A percentile compares a stretch with the other conserved stretches of the same genome.
These are phyloP conservation scores for Patella depressa DNA, from an alignment of 2,888 invertebrate genomes.

Conservation along the genomic window DNA sequence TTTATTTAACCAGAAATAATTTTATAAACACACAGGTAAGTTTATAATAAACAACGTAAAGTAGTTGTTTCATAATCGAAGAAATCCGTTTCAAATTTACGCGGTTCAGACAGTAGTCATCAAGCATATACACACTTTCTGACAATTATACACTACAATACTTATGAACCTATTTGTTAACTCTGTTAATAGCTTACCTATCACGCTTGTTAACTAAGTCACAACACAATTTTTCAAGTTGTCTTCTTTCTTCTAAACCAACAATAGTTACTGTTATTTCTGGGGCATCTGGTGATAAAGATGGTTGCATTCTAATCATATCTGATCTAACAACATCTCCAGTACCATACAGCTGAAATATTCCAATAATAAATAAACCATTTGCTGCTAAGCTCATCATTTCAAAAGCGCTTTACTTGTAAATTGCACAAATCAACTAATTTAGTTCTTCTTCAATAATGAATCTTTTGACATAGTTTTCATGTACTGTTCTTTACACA, in stretches of 20 bases:
- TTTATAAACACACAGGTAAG: too few relatives aligned
- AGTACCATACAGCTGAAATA: slow-evolving; percentile 66
- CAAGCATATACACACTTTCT: too few relatives aligned
- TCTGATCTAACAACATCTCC: slow-evolving; percentile 67
- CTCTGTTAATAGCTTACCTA: slow-evolving; percentile 46
- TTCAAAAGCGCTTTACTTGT: too few relatives aligned
- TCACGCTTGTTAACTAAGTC: slow-evolving; percentile 70
- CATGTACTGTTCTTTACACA: not conserved
- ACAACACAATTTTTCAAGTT: slow-evolving; percentile 69
- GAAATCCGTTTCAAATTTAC: too few relatives aligned
- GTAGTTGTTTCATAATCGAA: too few relatives aligned
- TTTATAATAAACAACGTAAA: too few relatives aligned
- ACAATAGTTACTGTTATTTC: slow-evolving; percentile 66
- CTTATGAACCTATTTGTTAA: too few relatives aligned
- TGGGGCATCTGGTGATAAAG: slow-evolving; percentile 67
- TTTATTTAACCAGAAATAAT: too few relatives aligned
- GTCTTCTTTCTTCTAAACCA: slow-evolving; percentile 68
- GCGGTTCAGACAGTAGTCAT: too few relatives aligned
- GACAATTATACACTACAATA: too few relatives aligned
- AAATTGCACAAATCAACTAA: too few relatives aligned
- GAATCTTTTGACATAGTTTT: not conserved
- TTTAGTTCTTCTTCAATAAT: too few relatives aligned
- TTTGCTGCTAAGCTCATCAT: not conserved
- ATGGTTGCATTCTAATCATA: slow-evolving; percentile 61
- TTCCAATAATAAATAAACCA: not conserved